Evolutionary conservation across 2,113 vertebrate genomes (phyloP), one percentile per base, ranked within the genome.

Genomic region (Campylomormyrus tamandua): DNA sequence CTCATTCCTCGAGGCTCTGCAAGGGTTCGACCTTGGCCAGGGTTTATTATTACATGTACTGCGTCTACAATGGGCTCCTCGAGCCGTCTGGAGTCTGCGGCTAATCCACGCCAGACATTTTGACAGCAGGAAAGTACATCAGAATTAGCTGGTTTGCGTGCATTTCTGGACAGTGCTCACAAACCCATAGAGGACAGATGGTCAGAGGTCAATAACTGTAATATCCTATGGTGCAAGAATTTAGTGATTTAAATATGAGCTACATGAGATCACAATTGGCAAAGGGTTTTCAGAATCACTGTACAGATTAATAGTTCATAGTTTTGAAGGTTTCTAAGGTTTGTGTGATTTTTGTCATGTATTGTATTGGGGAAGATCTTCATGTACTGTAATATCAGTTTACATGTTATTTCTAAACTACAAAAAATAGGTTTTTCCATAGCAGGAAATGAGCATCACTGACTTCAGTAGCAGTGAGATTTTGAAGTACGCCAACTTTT

Each of bases 1-100:
- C 88, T 84, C 74, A 3, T 58, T 70, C 74, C 46, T 90, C 48
- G 88, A 88, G 90, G 83, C 87, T 83, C 24, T 31, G 77, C 62
- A 88, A 90, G 89, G 86, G 89, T 90, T 50, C 91, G 90, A 92
- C 91, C 90, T 92, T 90, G 87, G 87, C 58, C 87, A 35, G 88
- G 90, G 91, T 88, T 92, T 91, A 92, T 92, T 92, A 92, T 92
- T 93, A 85, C 90, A 90, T 91, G 92, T 90, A 91, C 85, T 56
- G 91, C 92, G 84, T 93, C 92, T 92, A 92, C 94, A 93, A 95
- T 94, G 94, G 95, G 94, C 95, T 93, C 92, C 94, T 93, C 93
- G 94, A 95, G 95, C 94, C 94, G 93, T 93, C 95, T 96, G 96
- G 95, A 96, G 95, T 95, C 95, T 96, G 96, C 96, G 95, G 96